Percentiles rank a stretch among this genome's conserved stretches.
phyloP scores from a whole-genome alignment of 2,888 invertebrate genomes.

The Galeruca laticollis region DNA sequence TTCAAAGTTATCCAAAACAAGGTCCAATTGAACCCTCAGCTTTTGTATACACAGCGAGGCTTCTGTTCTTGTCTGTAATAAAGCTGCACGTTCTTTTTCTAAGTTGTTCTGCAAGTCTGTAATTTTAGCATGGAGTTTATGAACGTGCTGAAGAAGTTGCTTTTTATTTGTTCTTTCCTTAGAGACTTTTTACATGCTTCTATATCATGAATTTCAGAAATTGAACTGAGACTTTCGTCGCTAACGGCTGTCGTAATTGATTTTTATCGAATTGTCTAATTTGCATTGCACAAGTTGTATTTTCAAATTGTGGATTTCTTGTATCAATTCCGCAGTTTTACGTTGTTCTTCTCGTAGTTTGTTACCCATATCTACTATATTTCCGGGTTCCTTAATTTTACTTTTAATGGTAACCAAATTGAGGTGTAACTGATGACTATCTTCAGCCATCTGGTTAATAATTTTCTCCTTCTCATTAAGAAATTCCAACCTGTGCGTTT shows the following conservation, averaged over 20 bases:
- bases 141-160: conserved; percentile 48
- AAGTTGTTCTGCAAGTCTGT: conserved; percentile 67
- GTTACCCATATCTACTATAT: conserved; percentile 72
- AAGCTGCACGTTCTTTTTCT: conserved; percentile 72
- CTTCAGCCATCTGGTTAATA: conserved; percentile 72
- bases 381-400: conserved; percentile 62
- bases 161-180: conserved; percentile 49
- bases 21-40: conserved; percentile 74
- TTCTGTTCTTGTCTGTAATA: conserved; percentile 72
- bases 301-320: conserved; percentile 60
- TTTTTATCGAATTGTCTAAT: conserved; percentile 71
- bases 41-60: conserved; percentile 77
- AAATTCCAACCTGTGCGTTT: conserved; percentile 70
- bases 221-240: conserved; percentile 55
- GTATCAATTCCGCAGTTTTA: conserved; percentile 62
- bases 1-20: conserved; percentile 74
- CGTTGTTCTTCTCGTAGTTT: conserved; percentile 71
- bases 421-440: conserved; percentile 70
- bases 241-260: conserved; percentile 74
- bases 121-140: conserved; percentile 59
- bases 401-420: conserved; percentile 68
- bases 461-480: conserved; percentile 72
- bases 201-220: conserved; percentile 53
- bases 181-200: conserved; percentile 64
- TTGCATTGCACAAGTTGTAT: conserved; percentile 61